Evolutionary conservation across 2,113 vertebrate species (phyloP).

Genomic region (Willisornis vidua): DNA sequence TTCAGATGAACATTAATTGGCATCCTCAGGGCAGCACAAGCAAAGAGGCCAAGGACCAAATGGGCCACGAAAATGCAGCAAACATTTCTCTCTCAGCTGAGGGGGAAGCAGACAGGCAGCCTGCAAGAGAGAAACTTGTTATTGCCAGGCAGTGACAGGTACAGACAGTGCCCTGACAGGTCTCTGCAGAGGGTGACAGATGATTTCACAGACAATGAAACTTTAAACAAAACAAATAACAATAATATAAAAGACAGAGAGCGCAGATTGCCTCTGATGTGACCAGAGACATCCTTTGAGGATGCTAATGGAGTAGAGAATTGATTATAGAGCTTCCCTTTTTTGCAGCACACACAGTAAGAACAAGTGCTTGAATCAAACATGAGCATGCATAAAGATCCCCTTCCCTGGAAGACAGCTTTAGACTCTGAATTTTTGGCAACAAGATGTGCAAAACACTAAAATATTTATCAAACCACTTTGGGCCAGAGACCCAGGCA

Average conservation of each 20-base stretch:
- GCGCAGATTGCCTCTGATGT: background rate
- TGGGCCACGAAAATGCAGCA: background rate
- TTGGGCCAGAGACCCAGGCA: background rate
- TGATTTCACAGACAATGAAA: background rate
- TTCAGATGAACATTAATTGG: constrained; percentile 21
- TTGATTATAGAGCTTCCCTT: constrained; percentile 15
- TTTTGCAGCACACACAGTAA: background rate
- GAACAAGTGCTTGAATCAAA: constrained; percentile 30
- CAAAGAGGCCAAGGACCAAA: constrained; percentile 12
- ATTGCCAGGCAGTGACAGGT: background rate
- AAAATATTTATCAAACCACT: constrained; percentile 19
- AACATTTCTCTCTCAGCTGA: background rate
- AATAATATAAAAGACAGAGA: background rate
- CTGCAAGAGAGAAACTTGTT: background rate
- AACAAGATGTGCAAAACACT: background rate
- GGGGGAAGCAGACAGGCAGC: background rate
- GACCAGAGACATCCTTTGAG: constrained; percentile 24
- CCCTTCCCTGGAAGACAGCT: background rate
- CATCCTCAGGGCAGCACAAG: background rate
- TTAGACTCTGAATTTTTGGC: background rate
- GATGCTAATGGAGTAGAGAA: constrained; percentile 18
- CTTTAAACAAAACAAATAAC: constrained; percentile 32
- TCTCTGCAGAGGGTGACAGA: background rate
- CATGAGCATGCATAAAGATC: constrained; percentile 45
- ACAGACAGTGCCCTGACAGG: background rate